phyloP scores from a whole-genome alignment of 2,113 vertebrate genomes.

The Misgurnus mizolepis region DNA sequence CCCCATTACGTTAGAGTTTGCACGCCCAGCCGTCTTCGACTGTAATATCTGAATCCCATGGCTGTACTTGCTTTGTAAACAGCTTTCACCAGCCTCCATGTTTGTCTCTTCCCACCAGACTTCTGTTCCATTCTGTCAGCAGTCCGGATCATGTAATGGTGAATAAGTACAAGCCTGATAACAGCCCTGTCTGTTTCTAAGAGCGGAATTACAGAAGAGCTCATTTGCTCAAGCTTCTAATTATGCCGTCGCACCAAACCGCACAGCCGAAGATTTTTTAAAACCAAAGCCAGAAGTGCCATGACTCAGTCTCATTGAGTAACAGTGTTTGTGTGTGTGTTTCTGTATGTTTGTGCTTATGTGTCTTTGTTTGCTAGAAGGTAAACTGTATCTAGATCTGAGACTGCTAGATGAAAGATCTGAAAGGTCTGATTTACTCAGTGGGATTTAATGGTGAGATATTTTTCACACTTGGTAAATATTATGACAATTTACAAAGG shows the following conservation, averaged over 20 bases:
- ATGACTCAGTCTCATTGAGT: slow-evolving; percentile 40
- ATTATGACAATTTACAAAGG: background rate
- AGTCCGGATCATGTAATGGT: slow-evolving; percentile 46
- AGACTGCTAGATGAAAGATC: background rate
- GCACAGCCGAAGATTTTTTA: slow-evolving; percentile 40
- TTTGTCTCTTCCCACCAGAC: slow-evolving; percentile 16
- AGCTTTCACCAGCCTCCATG: background rate
- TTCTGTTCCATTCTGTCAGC: slow-evolving; percentile 47
- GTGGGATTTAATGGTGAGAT: background rate
- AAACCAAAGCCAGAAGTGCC: slow-evolving; percentile 15
- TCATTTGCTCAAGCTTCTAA: slow-evolving; percentile 55
- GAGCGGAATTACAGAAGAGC: slow-evolving; percentile 46
- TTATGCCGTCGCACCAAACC: slow-evolving; percentile 41
- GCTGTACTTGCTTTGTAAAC: slow-evolving; percentile 6
- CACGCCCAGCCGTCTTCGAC: background rate
- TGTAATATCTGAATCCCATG: background rate
- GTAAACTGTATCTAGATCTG: background rate
- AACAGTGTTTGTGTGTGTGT: slow-evolving; percentile 18
- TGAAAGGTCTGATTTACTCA: background rate
- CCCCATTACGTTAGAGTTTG: background rate
- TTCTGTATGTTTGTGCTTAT: background rate
- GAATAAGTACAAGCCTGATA: slow-evolving; percentile 52
- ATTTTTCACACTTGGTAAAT: background rate
- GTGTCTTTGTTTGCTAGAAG: background rate
- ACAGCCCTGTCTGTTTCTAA: slow-evolving; percentile 45